phyloP scores from a whole-genome alignment of 2,888 invertebrate genomes.

The Leptarthrus brevirostris region DNA sequence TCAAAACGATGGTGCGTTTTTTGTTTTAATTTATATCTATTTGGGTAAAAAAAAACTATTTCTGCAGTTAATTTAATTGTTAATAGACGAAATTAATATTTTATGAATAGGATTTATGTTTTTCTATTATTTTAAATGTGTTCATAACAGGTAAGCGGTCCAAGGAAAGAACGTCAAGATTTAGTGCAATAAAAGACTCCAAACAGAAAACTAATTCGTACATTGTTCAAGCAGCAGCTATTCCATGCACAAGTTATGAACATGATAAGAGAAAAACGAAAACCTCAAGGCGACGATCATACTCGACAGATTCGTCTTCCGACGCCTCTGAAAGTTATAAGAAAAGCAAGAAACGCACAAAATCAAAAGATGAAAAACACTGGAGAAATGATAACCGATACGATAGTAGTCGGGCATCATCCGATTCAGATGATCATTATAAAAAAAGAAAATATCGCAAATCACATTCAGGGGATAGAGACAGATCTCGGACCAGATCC shows the following conservation, averaged over 20 bases:
- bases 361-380: background rate
- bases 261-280: conserved; percentile 47
- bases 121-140: conserved; percentile 49
- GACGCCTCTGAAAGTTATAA: conserved; percentile 47
- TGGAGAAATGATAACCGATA: background rate
- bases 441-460: background rate
- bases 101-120: too few species aligned
- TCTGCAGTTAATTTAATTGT: background rate
- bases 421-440: conserved; percentile 44
- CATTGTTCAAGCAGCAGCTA: conserved; percentile 31
- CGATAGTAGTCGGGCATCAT: conserved; percentile 20
- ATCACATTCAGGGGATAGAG: background rate
- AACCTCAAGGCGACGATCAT: conserved; percentile 2
- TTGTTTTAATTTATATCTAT: conserved; percentile 36
- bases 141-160: conserved; percentile 61
- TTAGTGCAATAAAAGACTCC: conserved; percentile 65
- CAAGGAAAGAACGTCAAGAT: conserved; percentile 65
- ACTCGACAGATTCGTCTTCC: conserved; percentile 49
- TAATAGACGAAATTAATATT: too few species aligned
- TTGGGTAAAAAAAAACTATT: conserved; percentile 40
- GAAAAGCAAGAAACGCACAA: background rate
- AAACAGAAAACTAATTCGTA: conserved; percentile 53
- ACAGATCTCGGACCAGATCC: conserved; percentile 57
- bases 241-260: conserved; percentile 46
- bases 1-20: conserved; percentile 63